Base-by-base conservation (phyloP, 2,888 invertebrate genomes). In the Nomada lathburiana region DNA sequence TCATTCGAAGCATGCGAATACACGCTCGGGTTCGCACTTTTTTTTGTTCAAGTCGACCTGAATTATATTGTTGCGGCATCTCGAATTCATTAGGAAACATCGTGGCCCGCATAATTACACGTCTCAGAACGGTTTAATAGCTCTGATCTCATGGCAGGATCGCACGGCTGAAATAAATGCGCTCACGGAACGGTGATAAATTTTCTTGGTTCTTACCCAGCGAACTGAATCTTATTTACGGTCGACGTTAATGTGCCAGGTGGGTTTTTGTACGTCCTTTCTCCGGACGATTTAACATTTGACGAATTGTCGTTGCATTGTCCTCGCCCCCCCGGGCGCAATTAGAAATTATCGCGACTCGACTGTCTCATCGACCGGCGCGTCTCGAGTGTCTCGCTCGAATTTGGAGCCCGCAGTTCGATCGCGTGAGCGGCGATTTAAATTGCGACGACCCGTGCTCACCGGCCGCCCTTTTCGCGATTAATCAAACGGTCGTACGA, bases 141-240 rank as follows among this genome's bases (percentile, higher is more conserved):
- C 47, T 50, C 20, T 50, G 82, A 71, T 80, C 71, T 68, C 71
- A 44, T 23, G 18, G 53, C 26, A 64, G n/a, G 57, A 76, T 76
- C 53, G 50, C 16, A n/a, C 64, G 81, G 59, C 75, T 67, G 75
- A 81, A 76, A 72, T 73, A 71, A 76, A 76, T 62, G 36, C 57
- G 57, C 55, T 65, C 26, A 18, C 62, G 70, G 26, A 26, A 52
- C 53, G 42, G 52, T 59, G 76, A 82, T 75, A 29, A 78, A 82
- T 83, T 63, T 64, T 75, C 71, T 83, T 82, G 82, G 68, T 82
- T 44, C 57, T 52, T 80, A 20, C 59, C 82, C 81, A 82, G 75
- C 44, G 4, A 52, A 68, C 29, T 53, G 55, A 50, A 59, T 53
- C 76, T 62, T 80, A 75, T 80, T 80, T 81, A 81, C 65, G 75